phyloP scores from a whole-genome alignment of 2,888 invertebrate species.

The Parasteatoda lunata region DNA sequence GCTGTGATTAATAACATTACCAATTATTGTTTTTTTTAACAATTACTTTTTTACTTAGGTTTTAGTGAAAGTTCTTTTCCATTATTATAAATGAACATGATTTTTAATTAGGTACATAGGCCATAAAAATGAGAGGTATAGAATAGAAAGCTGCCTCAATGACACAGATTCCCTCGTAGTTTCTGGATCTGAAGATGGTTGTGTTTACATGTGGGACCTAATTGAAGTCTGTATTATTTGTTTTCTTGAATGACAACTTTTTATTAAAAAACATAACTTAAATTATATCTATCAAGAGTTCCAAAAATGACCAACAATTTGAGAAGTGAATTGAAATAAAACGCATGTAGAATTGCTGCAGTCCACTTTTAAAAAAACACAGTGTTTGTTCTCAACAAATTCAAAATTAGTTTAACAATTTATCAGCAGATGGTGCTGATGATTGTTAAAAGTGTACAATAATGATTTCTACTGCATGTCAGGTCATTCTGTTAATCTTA shows the following conservation, averaged over 20 bases:
- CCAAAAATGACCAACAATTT: not conserved
- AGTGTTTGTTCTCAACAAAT: not conserved
- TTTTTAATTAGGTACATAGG: conserved; percentile 81
- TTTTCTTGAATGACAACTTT: not conserved
- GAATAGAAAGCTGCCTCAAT: conserved; percentile 90
- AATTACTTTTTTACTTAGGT: too few relatives aligned
- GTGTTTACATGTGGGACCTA: conserved; percentile 91
- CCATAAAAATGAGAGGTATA: conserved; percentile 87
- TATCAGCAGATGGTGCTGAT: too few relatives aligned
- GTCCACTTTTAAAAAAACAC: not conserved
- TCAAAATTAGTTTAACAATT: not conserved
- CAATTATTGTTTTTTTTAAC: too few relatives aligned
- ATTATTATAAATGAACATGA: too few relatives aligned
- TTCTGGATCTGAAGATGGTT: conserved; percentile 91
- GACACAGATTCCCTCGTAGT: conserved; percentile 88
- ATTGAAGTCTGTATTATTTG: conserved; percentile 78
- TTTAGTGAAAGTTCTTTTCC: too few relatives aligned
- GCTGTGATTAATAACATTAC: too few relatives aligned
- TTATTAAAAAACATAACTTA: not conserved
- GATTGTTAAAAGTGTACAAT: too few relatives aligned
- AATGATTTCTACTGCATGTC: too few relatives aligned
- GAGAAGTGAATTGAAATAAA: not conserved
- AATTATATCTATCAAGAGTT: not conserved
- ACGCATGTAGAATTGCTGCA: not conserved
- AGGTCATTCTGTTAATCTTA: too few relatives aligned